Base-by-base conservation (phyloP, 2,113 vertebrate genomes). In the Onychostruthus taczanowskii region DNA sequence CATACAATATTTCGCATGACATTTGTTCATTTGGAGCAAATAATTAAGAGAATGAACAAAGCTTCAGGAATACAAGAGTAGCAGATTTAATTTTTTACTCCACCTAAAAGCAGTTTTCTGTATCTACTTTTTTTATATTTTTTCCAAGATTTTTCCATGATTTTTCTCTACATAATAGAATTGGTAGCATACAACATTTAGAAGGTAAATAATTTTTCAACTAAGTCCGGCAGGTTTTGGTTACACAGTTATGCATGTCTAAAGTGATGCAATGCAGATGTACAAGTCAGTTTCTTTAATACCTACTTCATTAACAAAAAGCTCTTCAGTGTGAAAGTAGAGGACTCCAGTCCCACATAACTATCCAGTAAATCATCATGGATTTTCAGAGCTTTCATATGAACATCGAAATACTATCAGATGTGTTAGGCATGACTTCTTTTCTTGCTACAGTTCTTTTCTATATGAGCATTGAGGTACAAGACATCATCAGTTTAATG, bases 361-460 rank as follows among this genome's bases (percentile, higher is more conserved):
- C 77, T 84, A 87, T 85, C 37, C 73, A 96, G 90, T 75, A 95
- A 95, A 95, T 47, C 86, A 80, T 46, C 72, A 95, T 19, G 47
- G 47, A 80, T 69, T 90, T 95, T 93, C 68, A 80, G 75, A 93
- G 47, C 44, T 94, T 96, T 92, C 72, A 75, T 56, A 81, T 84
- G 76, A 95, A 94, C 0, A 0, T 59, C 37, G 82, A 92, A 97
- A 91, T 85, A 87, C 68, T 96, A 96, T 94, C 91, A 95, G 90
- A 94, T 96, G 92, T 89, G 80, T 53, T 90, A 94, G 56, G 90
- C 87, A 78, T 93, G 85, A 92, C 85, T 93, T 94, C 67, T 94
- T 94, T 77, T 80, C 68, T 95, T 93, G 59, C 63, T 87, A 90
- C 55, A 92, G 24, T 64, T 84, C 78, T 94, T 96, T 90, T 56